Evolutionary conservation across 2,888 invertebrate species (phyloP).

Genomic region (Himalopsyche anomala): DNA sequence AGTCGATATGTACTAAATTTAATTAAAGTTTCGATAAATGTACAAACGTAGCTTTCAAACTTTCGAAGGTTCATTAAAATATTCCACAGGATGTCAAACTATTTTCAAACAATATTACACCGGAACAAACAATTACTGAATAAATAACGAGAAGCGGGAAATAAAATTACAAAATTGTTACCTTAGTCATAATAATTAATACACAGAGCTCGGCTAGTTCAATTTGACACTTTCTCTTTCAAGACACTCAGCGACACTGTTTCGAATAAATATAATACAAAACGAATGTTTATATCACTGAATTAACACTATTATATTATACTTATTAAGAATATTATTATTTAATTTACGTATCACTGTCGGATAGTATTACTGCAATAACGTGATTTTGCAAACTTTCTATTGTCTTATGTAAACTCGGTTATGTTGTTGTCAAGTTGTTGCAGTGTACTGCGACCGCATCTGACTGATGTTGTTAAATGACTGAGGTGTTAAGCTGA

Average conservation of each 20-base stretch:
- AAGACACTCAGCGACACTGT: not conserved
- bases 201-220: not conserved
- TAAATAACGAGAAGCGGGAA: not conserved
- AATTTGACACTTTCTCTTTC: constrained; percentile 5
- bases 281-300: not conserved
- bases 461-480: not conserved
- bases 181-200: not conserved
- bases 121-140: not conserved
- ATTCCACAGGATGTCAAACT: constrained; percentile 26
- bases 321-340: not conserved
- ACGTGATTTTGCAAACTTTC: not conserved
- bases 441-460: constrained; percentile 13
- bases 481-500: not conserved
- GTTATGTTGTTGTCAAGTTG: not conserved
- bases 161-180: not conserved
- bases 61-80: not conserved
- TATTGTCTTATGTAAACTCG: not conserved
- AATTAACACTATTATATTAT: not conserved
- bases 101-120: not conserved
- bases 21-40: too few relatives aligned
- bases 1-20: too few relatives aligned
- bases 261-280: not conserved
- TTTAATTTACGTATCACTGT: not conserved
- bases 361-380: constrained; percentile 6
- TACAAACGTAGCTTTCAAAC: not conserved